These are phyloP conservation scores for Schlechtendalia chinensis DNA, from an alignment of 1,140 invertebrate genomes.

Conservation along the genomic window DNA sequence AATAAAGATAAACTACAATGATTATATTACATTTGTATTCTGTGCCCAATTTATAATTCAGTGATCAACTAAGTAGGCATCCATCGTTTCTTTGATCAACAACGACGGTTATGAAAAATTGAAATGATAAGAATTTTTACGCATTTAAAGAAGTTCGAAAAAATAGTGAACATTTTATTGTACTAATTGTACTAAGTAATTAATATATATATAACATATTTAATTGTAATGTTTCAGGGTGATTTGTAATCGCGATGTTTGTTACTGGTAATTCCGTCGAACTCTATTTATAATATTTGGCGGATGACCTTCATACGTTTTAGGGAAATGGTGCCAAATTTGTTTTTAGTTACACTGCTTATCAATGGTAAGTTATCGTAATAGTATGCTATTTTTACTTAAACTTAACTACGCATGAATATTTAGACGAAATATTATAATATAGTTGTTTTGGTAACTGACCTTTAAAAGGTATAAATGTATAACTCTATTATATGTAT, in stretches of 20 bases:
- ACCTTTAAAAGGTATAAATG: background rate
- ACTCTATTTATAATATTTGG: background rate
- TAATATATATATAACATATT: background rate
- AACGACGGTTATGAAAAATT: too few species aligned
- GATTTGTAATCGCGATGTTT: background rate
- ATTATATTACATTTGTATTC: too few species aligned
- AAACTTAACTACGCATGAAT: too few species aligned
- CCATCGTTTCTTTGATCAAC: too few species aligned
- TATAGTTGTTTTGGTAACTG: background rate
- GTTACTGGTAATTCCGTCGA: background rate
- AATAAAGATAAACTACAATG: too few species aligned
- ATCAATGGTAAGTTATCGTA: constrained; percentile 22
- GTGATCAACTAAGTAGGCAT: too few species aligned
- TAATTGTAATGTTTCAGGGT: background rate
- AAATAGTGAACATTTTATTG: too few species aligned
- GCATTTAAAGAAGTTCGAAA: too few species aligned
- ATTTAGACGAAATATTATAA: background rate
- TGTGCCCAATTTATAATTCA: too few species aligned
- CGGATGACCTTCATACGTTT: background rate
- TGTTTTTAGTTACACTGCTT: constrained; percentile 14
- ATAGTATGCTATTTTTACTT: background rate
- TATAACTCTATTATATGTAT: background rate
- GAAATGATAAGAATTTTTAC: too few species aligned
- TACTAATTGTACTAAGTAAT: too few species aligned
- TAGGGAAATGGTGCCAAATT: constrained; percentile 27